Evolutionary conservation across 1,140 invertebrate species (phyloP).

Genomic region (Brachionus calyciflorus): DNA sequence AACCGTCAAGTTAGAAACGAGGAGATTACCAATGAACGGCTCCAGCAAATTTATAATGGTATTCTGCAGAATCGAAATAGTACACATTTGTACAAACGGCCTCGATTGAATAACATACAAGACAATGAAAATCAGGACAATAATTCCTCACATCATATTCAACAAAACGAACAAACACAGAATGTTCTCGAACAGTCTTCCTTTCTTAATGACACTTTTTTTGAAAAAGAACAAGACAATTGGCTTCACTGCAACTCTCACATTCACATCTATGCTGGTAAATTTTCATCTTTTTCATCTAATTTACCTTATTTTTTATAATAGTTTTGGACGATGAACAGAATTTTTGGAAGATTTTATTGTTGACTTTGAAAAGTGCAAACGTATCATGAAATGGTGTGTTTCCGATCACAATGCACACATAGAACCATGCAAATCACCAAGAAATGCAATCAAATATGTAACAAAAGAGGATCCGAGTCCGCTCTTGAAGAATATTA

Average conservation of each 20-base stretch:
- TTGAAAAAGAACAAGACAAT: neutral
- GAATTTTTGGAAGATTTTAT: neutral
- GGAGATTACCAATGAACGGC: too few species aligned
- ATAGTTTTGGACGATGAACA: too few species aligned
- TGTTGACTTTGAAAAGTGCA: neutral
- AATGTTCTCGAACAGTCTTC: too few species aligned
- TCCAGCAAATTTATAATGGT: too few species aligned
- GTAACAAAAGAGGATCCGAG: neutral
- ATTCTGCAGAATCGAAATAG: too few species aligned
- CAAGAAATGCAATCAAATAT: neutral
- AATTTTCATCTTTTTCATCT: neutral
- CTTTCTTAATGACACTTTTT: neutral
- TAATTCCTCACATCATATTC: too few species aligned
- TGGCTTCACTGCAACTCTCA: neutral
- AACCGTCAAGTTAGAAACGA: too few species aligned
- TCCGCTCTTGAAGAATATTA: neutral
- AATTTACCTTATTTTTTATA: neutral
- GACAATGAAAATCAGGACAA: too few species aligned
- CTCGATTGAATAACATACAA: too few species aligned
- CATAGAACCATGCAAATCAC: neutral
- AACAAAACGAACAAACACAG: too few species aligned
- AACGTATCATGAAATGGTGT: neutral
- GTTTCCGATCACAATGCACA: neutral
- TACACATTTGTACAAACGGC: too few species aligned
- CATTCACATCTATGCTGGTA: neutral